Percentiles rank a stretch among this genome's conserved stretches.
These are phyloP conservation scores for Hexactinellida sp. DNA, from an alignment of 37 sponge, comb jelly and placozoan genomes.

Conservation along the genomic window DNA sequence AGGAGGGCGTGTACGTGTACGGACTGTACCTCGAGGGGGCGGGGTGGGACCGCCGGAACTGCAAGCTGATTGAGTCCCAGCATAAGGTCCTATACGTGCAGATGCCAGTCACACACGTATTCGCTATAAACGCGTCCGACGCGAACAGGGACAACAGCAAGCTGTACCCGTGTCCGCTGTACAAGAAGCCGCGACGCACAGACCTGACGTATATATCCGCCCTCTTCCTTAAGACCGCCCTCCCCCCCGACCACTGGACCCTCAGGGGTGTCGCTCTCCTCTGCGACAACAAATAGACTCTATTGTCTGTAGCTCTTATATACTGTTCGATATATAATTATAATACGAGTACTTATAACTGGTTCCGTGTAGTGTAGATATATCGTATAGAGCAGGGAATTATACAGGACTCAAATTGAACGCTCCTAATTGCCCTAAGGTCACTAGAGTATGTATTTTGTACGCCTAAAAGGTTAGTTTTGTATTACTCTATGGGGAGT, in stretches of 20 bases:
- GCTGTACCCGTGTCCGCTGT: conserved; percentile 92
- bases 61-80: conserved; percentile 58
- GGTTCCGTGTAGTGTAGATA: too few relatives aligned
- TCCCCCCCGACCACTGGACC: conserved; percentile 85
- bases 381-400: too few relatives aligned
- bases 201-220: conserved; percentile 91
- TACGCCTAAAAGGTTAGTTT: too few relatives aligned
- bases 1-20: conserved; percentile 90
- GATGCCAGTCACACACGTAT: conserved; percentile 84
- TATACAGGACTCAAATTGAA: too few relatives aligned
- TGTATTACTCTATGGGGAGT: too few relatives aligned
- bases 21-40: conserved; percentile 96
- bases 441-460: too few relatives aligned
- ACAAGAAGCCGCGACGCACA: conserved; percentile 94
- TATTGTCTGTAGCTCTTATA: too few relatives aligned
- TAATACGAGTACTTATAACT: not conserved
- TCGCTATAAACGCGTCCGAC: conserved; percentile 57
- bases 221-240: conserved; percentile 54
- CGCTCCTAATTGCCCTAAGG: too few relatives aligned
- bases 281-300: conserved; percentile 81
- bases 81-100: conserved; percentile 81
- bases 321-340: not conserved
- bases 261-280: conserved; percentile 88
- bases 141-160: conserved; percentile 42
- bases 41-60: conserved; percentile 86